A percentile compares a stretch with the other conserved stretches of the same genome.
phyloP scores from a whole-genome alignment of 2,797 vertebrate species.

The Sebastes diploproa region DNA sequence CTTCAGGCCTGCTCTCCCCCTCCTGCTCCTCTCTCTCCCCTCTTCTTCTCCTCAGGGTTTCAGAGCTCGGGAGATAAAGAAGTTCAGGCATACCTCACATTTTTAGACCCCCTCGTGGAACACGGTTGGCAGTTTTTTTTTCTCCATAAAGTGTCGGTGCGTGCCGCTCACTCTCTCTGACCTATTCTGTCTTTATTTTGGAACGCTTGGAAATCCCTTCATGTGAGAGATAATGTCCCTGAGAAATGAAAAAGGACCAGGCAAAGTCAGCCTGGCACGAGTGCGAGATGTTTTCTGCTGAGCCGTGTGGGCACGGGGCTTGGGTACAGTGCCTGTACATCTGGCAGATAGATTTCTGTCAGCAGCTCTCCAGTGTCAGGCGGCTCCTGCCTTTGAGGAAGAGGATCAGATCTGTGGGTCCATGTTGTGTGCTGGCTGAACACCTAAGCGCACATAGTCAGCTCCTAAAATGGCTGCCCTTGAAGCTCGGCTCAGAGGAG shows the following conservation, averaged over 20 bases:
- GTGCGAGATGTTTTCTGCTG: constrained; percentile 78
- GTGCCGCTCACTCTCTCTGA: constrained; percentile 42
- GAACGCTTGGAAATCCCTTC: constrained; percentile 55
- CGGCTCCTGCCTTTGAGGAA: constrained; percentile 82
- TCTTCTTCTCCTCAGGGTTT: constrained; percentile 56
- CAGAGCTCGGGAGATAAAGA: constrained; percentile 77
- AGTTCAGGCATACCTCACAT: constrained; percentile 83
- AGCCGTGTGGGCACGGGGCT: constrained; percentile 75
- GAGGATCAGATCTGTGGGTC: constrained; percentile 90
- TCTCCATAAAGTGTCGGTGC: constrained; percentile 34
- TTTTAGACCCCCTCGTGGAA: constrained; percentile 81
- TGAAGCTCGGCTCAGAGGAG: constrained; percentile 89
- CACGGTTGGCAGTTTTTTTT: constrained; percentile 64
- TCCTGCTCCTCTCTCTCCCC: constrained; percentile 38
- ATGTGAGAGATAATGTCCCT: constrained; percentile 69
- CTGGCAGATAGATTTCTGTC: constrained; percentile 86
- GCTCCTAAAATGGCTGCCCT: constrained; percentile 99
- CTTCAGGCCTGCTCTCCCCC: constrained; percentile 40
- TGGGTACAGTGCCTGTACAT: constrained; percentile 76
- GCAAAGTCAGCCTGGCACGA: constrained; percentile 65
- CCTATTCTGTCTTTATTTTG: constrained; percentile 36
- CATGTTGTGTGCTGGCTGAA: constrained; percentile 92
- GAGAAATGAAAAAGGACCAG: constrained; percentile 68
- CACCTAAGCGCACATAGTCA: constrained; percentile 83
- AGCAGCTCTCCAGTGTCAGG: constrained; percentile 83